Base-by-base conservation (phyloP, 2,113 vertebrate genomes). In the Dicaeum eximium region DNA sequence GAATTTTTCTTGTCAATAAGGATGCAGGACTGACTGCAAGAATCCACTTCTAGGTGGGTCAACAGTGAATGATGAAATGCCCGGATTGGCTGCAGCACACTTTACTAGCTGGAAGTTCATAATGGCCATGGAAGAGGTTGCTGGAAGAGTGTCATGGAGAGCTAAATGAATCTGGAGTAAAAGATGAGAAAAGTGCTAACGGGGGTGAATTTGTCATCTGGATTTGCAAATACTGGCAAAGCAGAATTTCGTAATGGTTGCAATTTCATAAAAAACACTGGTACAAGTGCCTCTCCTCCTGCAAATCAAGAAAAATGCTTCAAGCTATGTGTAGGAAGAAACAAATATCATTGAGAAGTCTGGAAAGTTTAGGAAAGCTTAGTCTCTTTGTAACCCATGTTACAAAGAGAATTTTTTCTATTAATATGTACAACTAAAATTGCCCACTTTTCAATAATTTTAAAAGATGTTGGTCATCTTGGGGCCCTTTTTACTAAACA, bases 381-480 rank as follows among this genome's bases (percentile, higher is more conserved):
- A n/a, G n/a, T n/a, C n/a, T n/a, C n/a, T n/a, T n/a, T n/a, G n/a
- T 35, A 42, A 3, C 3, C 2, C 17, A 9, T 12, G 6, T 31
- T 81, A 85, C 16, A 60, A 62, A 42, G 13, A 47, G 4, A 72
- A 38, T 74, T 23, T 70, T 70, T 2, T 31, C 10, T 51, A 51
- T 60, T 30, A 56, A 12, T 31, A 27, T 38, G 18, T 57, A 35
- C 28, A 83, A 53, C 1, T 4, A 9, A 45, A 75, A 38, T 7
- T 31, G 15, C 35, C 38, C 5, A 22, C 7, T 87, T 84, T 71
- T 51, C 51, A 74, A 8, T 38, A 0, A 53, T 64, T 62, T 83
- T 10, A 61, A 80, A 21, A 21, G 11, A 89, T 42, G 28, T 25
- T 10, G 27, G 15, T 22, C 1, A 53, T 44, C 45, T 61, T 24